These are phyloP conservation scores for Prenolepis imparis DNA, from an alignment of 2,888 invertebrate species.

Conservation along the genomic window DNA sequence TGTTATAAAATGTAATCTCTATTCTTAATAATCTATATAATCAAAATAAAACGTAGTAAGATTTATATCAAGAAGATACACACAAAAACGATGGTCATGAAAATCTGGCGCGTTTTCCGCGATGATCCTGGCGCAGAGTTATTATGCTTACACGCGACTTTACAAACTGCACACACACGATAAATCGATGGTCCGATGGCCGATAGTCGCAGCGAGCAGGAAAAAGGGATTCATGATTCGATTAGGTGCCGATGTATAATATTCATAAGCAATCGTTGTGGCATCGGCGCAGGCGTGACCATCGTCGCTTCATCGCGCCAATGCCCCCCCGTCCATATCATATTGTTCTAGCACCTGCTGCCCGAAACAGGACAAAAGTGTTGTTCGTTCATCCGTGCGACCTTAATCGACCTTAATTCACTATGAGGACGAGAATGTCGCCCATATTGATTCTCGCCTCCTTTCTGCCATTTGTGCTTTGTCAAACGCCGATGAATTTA, in stretches of 20 bases:
- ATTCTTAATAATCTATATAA: not conserved
- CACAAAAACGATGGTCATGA: not conserved
- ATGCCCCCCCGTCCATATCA: slow-evolving; percentile 15
- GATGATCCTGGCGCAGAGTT: not conserved
- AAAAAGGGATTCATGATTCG: slow-evolving; percentile 79
- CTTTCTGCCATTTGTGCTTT: slow-evolving; percentile 60
- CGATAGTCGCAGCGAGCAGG: slow-evolving; percentile 47
- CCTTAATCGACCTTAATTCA: slow-evolving; percentile 53
- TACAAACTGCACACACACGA: slow-evolving; percentile 28
- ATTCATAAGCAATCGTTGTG: slow-evolving; percentile 77
- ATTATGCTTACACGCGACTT: slow-evolving; percentile 13
- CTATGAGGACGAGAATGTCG: slow-evolving; percentile 66
- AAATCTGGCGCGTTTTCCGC: not conserved
- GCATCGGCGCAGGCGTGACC: slow-evolving; percentile 78
- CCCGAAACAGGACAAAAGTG: slow-evolving; percentile 66
- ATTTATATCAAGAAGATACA: not conserved
- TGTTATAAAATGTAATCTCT: not conserved
- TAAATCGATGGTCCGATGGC: slow-evolving; percentile 71
- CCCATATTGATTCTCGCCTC: slow-evolving; percentile 57
- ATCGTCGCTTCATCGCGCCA: slow-evolving; percentile 50
- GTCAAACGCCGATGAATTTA: slow-evolving; percentile 76
- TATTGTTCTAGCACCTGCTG: slow-evolving; percentile 50
- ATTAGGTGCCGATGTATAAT: slow-evolving; percentile 80
- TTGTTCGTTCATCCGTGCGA: slow-evolving; percentile 65
- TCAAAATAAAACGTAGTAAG: not conserved